Base-by-base conservation (phyloP, 2,888 invertebrate genomes). In the Mellilla xanthometata region DNA sequence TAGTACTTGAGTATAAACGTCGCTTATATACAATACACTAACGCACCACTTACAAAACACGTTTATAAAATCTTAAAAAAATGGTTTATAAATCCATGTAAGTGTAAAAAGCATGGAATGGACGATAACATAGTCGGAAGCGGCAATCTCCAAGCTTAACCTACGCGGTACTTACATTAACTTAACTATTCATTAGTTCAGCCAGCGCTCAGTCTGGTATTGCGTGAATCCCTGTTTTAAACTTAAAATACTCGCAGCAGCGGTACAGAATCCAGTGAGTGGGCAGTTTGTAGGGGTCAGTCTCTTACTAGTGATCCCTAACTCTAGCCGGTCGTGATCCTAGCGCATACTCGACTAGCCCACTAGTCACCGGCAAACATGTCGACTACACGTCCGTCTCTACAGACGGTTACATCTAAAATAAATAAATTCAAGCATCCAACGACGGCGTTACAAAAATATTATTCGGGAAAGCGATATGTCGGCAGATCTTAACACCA, bases 361-460 rank as follows among this genome's bases (percentile, higher is more conserved):
- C 68, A 81, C 81, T 80, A 69, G 67, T 77, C 76, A 74, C 77
- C 77, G 81, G 82, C 82, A 81, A 79, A 78, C 76, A 79, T 64
- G 4, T 8, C 67, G 71, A 70, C 49, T n/a, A n/a, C 67, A 63
- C 65, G 62, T 66, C 65, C 69, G 70, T 64, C 63, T 67, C 61
- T 66, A 68, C 57, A 63, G 73, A 66, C 72, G 54, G 67, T 65
- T 74, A 60, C 67, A 68, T 68, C 79, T 79, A 80, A 76, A 77
- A 85, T 83, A 85, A 85, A 85, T 83, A 78, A 62, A 83, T 73
- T 63, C 58, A 81, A 82, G 81, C 82, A 57, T 63, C 54, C 54
- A 68, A 64, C 65, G 65, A 75, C 64, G 61, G 68, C 76, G 8
- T 73, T 69, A 72, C 64, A 72, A 68, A 76, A 70, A 72, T 72